Evolutionary conservation across 2,113 vertebrate genomes (phyloP).

Genomic region (Antennarius striatus): DNA sequence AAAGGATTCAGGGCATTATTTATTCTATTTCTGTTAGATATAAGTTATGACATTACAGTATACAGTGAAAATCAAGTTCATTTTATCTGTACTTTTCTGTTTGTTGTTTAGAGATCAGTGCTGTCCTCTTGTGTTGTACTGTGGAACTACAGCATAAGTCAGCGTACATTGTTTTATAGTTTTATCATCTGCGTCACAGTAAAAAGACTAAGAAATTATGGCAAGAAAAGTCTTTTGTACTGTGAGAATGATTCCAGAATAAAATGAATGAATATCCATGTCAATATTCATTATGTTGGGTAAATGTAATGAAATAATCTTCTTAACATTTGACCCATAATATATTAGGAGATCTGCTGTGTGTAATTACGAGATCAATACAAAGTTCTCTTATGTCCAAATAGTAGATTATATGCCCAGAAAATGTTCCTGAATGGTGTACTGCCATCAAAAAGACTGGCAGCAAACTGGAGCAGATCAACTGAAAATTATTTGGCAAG

Average conservation of each 20-base stretch:
- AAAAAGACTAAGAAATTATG: constrained; percentile 2
- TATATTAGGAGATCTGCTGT: too few species aligned
- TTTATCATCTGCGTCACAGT: background rate
- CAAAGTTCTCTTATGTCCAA: constrained; percentile 13
- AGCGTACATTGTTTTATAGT: background rate
- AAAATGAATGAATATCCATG: too few species aligned
- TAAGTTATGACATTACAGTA: constrained; percentile 14
- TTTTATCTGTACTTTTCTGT: constrained; percentile 8
- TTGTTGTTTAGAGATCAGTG: constrained; percentile 58
- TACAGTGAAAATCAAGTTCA: constrained; percentile 12
- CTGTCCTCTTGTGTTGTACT: constrained; percentile 72
- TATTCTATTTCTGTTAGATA: too few species aligned
- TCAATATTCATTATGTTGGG: too few species aligned
- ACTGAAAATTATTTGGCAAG: constrained; percentile 44
- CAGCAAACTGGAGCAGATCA: constrained; percentile 46
- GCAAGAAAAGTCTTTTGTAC: background rate
- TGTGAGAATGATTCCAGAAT: background rate
- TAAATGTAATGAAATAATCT: too few species aligned
- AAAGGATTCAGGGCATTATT: background rate
- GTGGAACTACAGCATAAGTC: constrained; percentile 25
- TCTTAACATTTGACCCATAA: too few species aligned
- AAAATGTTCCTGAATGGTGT: constrained; percentile 19
- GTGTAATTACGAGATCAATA: constrained; percentile 6
- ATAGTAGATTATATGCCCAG: constrained; percentile 13
- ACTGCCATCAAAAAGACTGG: constrained; percentile 33